Conservation (phyloP, 2,797 vertebrate genomes). For the Acrossocheilus fasciatus region DNA sequence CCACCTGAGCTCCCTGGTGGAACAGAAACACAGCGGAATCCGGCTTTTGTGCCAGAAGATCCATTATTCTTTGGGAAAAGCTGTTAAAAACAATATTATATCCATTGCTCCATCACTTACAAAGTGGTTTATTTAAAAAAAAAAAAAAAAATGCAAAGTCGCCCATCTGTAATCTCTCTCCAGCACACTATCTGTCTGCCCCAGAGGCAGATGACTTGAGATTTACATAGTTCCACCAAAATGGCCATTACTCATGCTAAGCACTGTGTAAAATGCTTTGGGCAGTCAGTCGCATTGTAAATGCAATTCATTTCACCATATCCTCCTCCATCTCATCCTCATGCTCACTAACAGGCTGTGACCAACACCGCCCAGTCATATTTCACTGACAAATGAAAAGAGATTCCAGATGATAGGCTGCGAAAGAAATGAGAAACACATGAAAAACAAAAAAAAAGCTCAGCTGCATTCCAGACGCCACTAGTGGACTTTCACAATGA, state of each 20-base stretch:
- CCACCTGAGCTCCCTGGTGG: neutral
- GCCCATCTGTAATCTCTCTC: neutral
- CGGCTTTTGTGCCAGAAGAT: neutral
- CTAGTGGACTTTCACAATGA: slow-evolving; percentile 17
- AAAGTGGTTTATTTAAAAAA: neutral
- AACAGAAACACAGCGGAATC: neutral
- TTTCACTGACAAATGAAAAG: slow-evolving; percentile 52
- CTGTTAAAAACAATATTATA: neutral
- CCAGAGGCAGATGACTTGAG: neutral
- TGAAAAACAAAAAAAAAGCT: slow-evolving; percentile 25
- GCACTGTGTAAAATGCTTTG: slow-evolving; percentile 35
- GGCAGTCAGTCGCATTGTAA: slow-evolving; percentile 27
- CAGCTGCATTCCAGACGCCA: slow-evolving; percentile 37
- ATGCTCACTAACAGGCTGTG: slow-evolving; percentile 42
- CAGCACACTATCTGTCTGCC: neutral
- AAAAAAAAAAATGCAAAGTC: neutral
- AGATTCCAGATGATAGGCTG: slow-evolving; percentile 55
- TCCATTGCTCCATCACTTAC: neutral
- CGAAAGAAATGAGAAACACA: slow-evolving; percentile 51
- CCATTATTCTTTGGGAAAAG: neutral
- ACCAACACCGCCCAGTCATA: slow-evolving; percentile 43
- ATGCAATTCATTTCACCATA: slow-evolving; percentile 38
- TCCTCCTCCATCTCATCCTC: slow-evolving; percentile 31
- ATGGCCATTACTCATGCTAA: slow-evolving; percentile 11
- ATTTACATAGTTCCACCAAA: slow-evolving; percentile 33